These are phyloP conservation scores for Ectemnius lituratus DNA, from an alignment of 2,888 invertebrate species.

Conservation along the genomic window DNA sequence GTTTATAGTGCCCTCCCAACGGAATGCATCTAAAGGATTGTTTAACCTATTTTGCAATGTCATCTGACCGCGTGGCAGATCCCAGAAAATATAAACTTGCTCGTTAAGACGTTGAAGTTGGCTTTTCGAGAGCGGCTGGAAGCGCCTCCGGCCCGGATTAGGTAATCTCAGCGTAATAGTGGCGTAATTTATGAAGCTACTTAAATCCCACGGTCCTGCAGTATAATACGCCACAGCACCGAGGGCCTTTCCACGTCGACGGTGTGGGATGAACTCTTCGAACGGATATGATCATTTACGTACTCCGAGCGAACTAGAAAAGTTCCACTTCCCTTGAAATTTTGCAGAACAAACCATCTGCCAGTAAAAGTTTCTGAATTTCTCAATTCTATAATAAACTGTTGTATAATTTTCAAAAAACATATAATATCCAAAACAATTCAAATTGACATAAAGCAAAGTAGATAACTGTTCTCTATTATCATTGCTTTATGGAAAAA, in stretches of 20 bases:
- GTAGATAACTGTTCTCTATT: no score
- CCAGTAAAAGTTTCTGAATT: no score
- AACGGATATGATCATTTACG: constrained; percentile 50
- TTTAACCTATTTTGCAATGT: constrained; percentile 28
- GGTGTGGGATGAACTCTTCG: constrained; percentile 49
- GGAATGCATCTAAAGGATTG: background rate
- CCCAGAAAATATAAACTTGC: constrained; percentile 25
- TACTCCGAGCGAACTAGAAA: constrained; percentile 1
- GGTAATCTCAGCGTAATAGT: constrained; percentile 56
- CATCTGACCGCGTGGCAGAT: constrained; percentile 23
- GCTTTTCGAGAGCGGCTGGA: constrained; percentile 44
- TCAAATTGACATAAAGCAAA: no score
- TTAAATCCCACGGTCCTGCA: constrained; percentile 45
- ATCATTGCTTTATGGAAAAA: no score
- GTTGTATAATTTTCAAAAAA: no score
- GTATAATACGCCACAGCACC: constrained; percentile 45
- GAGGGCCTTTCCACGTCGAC: constrained; percentile 13
- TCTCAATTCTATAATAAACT: no score
- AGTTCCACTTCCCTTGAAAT: no score
- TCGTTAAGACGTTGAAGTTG: constrained; percentile 20
- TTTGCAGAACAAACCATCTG: no score
- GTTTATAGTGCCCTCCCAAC: background rate
- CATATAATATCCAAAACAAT: no score
- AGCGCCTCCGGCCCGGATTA: constrained; percentile 44
- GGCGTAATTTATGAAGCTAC: constrained; percentile 59